Conservation (phyloP, 1,140 invertebrate species). For the Drosophila fuyamai region DNA sequence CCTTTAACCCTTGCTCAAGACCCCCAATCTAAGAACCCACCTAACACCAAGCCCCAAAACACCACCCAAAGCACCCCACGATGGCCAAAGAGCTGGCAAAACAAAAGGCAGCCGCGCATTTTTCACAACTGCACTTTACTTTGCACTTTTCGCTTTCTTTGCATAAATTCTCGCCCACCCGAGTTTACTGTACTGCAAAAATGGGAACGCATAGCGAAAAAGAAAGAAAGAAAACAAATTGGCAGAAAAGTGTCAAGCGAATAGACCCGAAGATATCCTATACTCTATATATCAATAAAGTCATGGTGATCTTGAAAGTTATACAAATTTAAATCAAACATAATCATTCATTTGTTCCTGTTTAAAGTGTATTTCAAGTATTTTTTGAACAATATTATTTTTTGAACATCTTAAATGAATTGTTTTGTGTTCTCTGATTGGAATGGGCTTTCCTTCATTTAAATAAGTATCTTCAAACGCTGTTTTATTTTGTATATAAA, state of each 20-base stretch:
- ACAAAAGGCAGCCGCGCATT: slow-evolving; percentile 77
- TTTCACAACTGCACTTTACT: slow-evolving; percentile 74
- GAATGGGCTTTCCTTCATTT: no score
- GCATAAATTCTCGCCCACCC: slow-evolving; percentile 76
- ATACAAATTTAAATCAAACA: no score
- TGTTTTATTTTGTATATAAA: no score
- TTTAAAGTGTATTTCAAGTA: no score
- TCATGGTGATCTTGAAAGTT: no score
- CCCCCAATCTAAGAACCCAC: slow-evolving; percentile 1
- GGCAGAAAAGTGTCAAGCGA: background rate
- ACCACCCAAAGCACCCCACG: background rate
- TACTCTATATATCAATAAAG: no score
- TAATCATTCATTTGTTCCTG: no score
- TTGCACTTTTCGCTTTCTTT: slow-evolving; percentile 83
- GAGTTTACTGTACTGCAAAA: slow-evolving; percentile 72
- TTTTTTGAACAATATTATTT: no score
- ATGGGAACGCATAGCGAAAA: slow-evolving; percentile 63
- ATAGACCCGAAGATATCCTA: slow-evolving; percentile 1
- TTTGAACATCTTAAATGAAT: no score
- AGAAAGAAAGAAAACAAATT: slow-evolving; percentile 43
- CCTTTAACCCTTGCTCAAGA: slow-evolving; percentile 9
- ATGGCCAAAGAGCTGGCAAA: slow-evolving; percentile 56
- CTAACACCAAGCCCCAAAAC: background rate
- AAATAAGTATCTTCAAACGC: no score
- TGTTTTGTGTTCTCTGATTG: no score